Conservation (phyloP, 2,113 vertebrate species). For the rat (Rattus norvegicus) region DNA sequence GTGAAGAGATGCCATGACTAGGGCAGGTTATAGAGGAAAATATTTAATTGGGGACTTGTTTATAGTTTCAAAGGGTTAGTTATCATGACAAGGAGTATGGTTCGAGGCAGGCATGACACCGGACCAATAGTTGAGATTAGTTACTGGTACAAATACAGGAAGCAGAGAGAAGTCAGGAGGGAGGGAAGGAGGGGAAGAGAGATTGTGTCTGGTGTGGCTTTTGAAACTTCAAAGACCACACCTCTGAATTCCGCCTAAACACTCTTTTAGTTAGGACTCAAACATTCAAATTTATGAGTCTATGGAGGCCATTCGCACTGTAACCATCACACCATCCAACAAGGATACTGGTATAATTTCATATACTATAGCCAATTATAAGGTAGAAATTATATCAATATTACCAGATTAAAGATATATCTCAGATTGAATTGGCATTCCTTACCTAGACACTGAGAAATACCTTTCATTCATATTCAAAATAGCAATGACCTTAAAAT, state of each 20-base stretch:
- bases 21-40: not conserved
- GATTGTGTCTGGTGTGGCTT: not conserved
- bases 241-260: not conserved
- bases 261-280: not conserved
- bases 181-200: rapidly evolving
- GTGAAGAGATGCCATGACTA: not conserved
- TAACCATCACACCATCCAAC: not conserved
- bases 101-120: not conserved
- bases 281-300: not conserved
- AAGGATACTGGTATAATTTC: not conserved
- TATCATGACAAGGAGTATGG: not conserved
- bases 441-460: not conserved
- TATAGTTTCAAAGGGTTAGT: not conserved
- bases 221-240: not conserved
- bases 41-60: not conserved
- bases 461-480: not conserved
- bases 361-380: not conserved
- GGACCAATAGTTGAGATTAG: not conserved
- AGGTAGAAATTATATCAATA: constrained; percentile 9
- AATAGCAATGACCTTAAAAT: constrained; percentile 17
- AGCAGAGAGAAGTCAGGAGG: not conserved
- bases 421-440: not conserved
- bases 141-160: not conserved
- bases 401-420: not conserved
- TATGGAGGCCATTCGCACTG: not conserved